These are phyloP conservation scores for Eulithis testata DNA, from an alignment of 2,888 invertebrate genomes.

Conservation along the genomic window DNA sequence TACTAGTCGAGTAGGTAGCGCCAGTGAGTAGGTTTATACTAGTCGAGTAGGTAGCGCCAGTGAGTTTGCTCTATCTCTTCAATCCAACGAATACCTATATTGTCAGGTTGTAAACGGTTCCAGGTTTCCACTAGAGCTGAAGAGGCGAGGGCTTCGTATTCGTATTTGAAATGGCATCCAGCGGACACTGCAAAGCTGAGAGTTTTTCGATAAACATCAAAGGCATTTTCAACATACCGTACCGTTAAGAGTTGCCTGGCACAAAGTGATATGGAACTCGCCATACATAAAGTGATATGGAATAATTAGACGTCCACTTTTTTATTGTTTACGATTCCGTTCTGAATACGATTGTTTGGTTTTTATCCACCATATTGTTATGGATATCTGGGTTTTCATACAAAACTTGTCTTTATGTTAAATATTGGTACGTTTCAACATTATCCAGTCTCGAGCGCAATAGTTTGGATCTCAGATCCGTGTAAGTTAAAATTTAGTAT, in stretches of 20 bases:
- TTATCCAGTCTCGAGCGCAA: too few species aligned
- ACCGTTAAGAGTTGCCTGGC: not conserved
- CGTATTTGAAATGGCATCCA: conserved; percentile 12
- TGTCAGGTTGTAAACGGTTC: not conserved
- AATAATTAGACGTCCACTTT: not conserved
- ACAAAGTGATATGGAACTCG: not conserved
- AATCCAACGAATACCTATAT: too few species aligned
- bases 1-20: conserved; percentile 2
- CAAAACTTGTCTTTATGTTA: too few species aligned
- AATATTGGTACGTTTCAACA: too few species aligned
- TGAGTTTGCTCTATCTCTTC: not conserved
- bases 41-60: conserved; percentile 6
- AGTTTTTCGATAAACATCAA: conserved; percentile 21
- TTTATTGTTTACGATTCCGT: not conserved
- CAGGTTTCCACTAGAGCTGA: conserved; percentile 4
- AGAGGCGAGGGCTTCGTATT: conserved; percentile 1
- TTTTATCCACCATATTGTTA: not conserved
- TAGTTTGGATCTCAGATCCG: too few species aligned
- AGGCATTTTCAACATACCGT: conserved; percentile 3
- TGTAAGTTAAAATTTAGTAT: too few species aligned
- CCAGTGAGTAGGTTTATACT: conserved; percentile 9
- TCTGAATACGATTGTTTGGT: not conserved
- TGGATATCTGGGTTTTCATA: too few species aligned
- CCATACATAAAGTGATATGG: not conserved
- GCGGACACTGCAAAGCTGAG: conserved; percentile 5